Base-by-base conservation (phyloP, 2,888 invertebrate species). In the Lepidochrysops patricia region DNA sequence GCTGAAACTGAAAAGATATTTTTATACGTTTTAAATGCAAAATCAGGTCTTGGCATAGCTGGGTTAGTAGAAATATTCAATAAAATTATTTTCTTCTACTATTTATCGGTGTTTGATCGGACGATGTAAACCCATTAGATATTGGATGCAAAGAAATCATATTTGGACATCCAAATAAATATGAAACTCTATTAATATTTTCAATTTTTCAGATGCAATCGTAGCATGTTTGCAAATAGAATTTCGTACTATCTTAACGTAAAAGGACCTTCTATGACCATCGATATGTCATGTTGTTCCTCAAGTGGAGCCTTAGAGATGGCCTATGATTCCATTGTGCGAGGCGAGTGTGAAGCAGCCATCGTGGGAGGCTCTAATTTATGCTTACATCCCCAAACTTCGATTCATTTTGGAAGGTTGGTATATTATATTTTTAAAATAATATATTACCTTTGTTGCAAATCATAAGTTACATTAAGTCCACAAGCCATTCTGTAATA, bases 281-380 rank as follows among this genome's bases (percentile, higher is more conserved):
- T 60, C 2, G 63, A 63, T 25, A 49, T 57, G 34, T 35, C 60
- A 7, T 60, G 63, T 26, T 60, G 62, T 26, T 56, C 62, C 19
- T 60, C 62, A 26, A 25, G 50, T 23, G 61, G 52, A 9, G 68
- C 66, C 2, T n/a, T 67, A 13, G 62, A 63, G n/a, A 49, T 63
- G n/a, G 68, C 66, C 0, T 56, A 56, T 23, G 34, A 48, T 5
- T 60, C 65, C 0, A 63, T 69, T 12, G 2, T 57, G 0, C 57
- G 43, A 4, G 68, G 68, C 1, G 49, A 60, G 5, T 66, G 67
- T 23, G 68, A 68, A 2, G 58, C 63, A 0, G 91, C 91, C 7
- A 77, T 91, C 57, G 91, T 92, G 12, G 91, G 87, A 9, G 60
- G 54, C 1, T 32, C 34, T 9, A 35, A 27, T 2, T 15, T 61